Conservation (phyloP, 1,140 invertebrate genomes). For the Contarinia nasturtii region DNA sequence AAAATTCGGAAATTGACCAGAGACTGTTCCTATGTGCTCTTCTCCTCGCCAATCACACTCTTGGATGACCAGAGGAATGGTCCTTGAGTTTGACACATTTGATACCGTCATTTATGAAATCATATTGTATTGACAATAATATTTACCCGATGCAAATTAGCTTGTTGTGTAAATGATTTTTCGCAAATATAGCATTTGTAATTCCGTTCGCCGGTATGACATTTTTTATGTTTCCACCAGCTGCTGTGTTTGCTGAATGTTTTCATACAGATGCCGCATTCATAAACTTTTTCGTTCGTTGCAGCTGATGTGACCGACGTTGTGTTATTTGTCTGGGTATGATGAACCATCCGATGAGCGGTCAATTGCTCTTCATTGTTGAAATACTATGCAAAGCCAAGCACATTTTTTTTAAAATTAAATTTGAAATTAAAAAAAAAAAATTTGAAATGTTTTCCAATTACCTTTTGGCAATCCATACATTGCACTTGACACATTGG, state of each 20-base stretch:
- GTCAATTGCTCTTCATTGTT: not conserved
- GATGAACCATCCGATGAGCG: not conserved
- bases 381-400: not conserved
- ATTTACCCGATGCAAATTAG: constrained; percentile 17
- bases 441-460: not conserved
- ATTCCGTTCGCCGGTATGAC: too few species aligned
- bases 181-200: constrained; percentile 12
- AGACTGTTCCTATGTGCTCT: too few species aligned
- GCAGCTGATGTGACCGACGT: too few species aligned
- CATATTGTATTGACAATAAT: too few species aligned
- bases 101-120: too few species aligned
- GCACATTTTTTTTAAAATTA: too few species aligned
- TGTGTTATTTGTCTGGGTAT: not conserved
- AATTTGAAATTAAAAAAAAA: too few species aligned
- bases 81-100: too few species aligned
- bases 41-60: too few species aligned
- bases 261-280: not conserved
- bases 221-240: not conserved
- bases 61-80: too few species aligned
- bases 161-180: constrained; percentile 23
- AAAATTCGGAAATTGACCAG: too few species aligned
- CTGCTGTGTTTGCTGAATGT: not conserved
- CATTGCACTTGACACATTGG: not conserved
- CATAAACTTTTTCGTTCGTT: not conserved
- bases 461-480: not conserved